Base-by-base conservation (phyloP, 2,113 vertebrate genomes). In the Lampris megalopsis region DNA sequence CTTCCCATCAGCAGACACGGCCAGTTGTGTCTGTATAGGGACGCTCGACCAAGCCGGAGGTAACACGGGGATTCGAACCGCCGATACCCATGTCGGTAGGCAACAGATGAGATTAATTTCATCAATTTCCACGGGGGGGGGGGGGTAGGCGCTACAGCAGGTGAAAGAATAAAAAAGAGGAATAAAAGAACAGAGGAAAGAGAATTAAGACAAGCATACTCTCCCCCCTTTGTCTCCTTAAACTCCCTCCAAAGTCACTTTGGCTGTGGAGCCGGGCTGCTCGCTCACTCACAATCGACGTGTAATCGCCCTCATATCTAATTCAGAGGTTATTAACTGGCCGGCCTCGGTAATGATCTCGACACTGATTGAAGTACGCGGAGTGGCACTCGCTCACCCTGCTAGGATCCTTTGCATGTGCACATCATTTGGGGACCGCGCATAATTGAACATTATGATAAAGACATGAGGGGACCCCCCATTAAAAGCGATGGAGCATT, bases 391-490 rank as follows among this genome's bases (percentile, higher is more conserved):
- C 84, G 58, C 87, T 77, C 83, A 68, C 69, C 61, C 66, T 79
- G 56, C 79, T 79, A 10, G 66, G 37, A 85, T 56, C 73, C 77
- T 80, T 79, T 61, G 67, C 77, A 84, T 58, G 9, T 63, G 37
- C 80, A 67, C 75, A 67, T 79, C 68, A 71, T 79, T 83, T 84
- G 77, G 86, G 77, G 68, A 72, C 84, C 45, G 6, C 76, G 79
- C 64, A 67, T 81, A 90, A 92, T 91, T 86, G 73, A 66, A 60
- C 72, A 0, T 82, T 83, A 77, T 77, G 80, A 86, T 79, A 76
- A 77, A 84, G 84, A 66, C 84, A 85, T 83, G 79, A 60, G 50
- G 60, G 66, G 80, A 87, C 81, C 72, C 81, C 72, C 79, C 57
- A 75, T 58, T 88, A 68, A 86, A 87, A 86, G 79, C 79, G 71